These are phyloP conservation scores for Drosophila kanapiae DNA, from an alignment of 1,140 invertebrate species.

Conservation along the genomic window DNA sequence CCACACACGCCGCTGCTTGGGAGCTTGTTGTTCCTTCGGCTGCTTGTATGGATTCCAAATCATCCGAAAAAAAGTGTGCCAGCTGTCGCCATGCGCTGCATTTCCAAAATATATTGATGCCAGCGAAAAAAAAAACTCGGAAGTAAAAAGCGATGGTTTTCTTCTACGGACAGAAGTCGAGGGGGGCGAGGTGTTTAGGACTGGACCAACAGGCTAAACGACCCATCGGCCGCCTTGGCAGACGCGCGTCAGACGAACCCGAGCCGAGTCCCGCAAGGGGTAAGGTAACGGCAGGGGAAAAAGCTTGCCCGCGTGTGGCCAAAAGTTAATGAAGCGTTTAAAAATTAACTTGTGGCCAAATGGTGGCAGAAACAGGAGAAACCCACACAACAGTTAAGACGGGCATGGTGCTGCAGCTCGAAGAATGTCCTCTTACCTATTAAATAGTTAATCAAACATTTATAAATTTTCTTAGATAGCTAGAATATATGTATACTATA, in stretches of 20 bases:
- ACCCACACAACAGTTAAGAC: conserved; percentile 29
- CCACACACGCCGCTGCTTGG: conserved; percentile 59
- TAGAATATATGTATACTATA: no score
- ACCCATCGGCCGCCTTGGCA: conserved; percentile 50
- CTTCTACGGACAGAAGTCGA: conserved; percentile 8
- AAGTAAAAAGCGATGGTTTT: conserved; percentile 65
- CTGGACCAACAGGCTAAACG: conserved; percentile 50
- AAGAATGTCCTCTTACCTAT: no score
- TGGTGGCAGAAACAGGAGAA: not conserved
- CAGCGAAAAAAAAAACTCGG: conserved; percentile 63
- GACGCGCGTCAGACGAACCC: conserved; percentile 70
- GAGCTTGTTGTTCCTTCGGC: conserved; percentile 29
- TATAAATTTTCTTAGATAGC: no score
- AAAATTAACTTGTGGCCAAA: conserved; percentile 66
- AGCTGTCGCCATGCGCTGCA: conserved; percentile 63
- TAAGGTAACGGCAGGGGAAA: conserved; percentile 35
- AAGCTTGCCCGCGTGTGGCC: conserved; percentile 73
- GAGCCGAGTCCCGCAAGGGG: conserved; percentile 32
- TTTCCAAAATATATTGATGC: conserved; percentile 62
- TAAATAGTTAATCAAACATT: not conserved
- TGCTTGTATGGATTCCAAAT: conserved; percentile 81
- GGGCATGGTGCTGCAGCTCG: conserved; percentile 2
- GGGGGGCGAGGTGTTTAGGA: conserved; percentile 67
- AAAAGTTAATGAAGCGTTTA: conserved; percentile 82
- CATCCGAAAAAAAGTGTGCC: conserved; percentile 73